Evolutionary conservation across 2,888 invertebrate species (phyloP).

Genomic region (Cataglyphis livida): DNA sequence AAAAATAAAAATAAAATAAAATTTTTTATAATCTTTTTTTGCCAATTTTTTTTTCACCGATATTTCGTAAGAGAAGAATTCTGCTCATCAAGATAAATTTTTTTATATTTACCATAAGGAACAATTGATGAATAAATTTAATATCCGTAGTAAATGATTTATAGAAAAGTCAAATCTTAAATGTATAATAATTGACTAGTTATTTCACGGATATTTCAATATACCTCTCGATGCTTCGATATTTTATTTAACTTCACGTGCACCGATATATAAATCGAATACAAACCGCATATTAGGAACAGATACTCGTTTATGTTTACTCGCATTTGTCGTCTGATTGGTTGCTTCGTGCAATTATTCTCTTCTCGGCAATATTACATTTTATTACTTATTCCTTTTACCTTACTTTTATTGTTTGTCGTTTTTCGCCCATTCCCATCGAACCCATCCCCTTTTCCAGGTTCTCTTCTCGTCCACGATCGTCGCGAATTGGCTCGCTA

Average conservation of each 20-base stretch:
- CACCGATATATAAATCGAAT: slow-evolving; percentile 8
- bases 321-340: slow-evolving; percentile 39
- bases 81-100: not conserved
- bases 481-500: slow-evolving; percentile 66
- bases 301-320: slow-evolving; percentile 26
- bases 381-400: slow-evolving; percentile 49
- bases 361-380: slow-evolving; percentile 43
- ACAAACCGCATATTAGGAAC: slow-evolving; percentile 33
- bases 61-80: slow-evolving; percentile 11
- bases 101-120: not conserved
- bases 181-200: not conserved
- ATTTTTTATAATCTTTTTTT: not conserved
- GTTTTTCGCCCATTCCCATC: slow-evolving; percentile 14
- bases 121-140: slow-evolving; percentile 6
- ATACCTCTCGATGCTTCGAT: not conserved
- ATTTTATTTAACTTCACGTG: slow-evolving; percentile 35
- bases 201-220: slow-evolving; percentile 10
- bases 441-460: slow-evolving; percentile 12
- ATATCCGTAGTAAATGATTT: slow-evolving; percentile 11
- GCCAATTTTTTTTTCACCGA: not conserved
- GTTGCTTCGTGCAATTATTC: slow-evolving; percentile 28
- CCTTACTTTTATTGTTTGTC: slow-evolving; percentile 33
- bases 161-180: slow-evolving; percentile 13
- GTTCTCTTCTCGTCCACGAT: slow-evolving; percentile 9
- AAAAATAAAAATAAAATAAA: not conserved